Evolutionary conservation across 2,797 vertebrate species (phyloP), one percentile per base, ranked within the genome.

Genomic region (Microchirus variegatus): DNA sequence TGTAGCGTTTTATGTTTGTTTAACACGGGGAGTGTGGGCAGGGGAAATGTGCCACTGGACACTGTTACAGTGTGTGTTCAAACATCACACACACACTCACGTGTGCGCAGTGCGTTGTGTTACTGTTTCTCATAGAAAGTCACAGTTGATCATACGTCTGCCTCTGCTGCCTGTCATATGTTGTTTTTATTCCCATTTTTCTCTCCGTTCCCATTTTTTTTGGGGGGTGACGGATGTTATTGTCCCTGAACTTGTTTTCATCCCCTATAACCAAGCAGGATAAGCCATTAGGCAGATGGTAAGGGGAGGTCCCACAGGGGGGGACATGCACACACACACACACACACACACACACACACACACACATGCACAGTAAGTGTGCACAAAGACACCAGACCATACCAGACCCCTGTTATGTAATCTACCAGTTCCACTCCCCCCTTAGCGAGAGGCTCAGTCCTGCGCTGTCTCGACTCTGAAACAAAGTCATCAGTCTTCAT

Each of bases 201-300:
- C 8, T 18, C 49, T 31, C 11, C 16, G 9, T 66, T 65, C 58
- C 43, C n/a, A 40, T 70, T 59, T 61, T 43, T 59, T n/a, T n/a
- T n/a, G n/a, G n/a, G n/a, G n/a, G n/a, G 63, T 40, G 13, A 1
- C 17, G 37, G 66, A 53, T 55, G 70, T 80, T 89, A 69, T 88
- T 83, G 81, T 88, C 75, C 44, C 5, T 77, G 69, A 81, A 81
- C 78, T 85, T 89, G 85, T 89, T 90, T 88, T 87, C 58, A 67
- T 85, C 75, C 75, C 31, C 77, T 77, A 87, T 90, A 88, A 92
- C 83, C 82, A 90, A 66, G 85, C 72, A 75, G 82, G 88, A 92
- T 91, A 88, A 92, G 87, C 89, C 90, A 87, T 88, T 49, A 77
- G 88, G 86, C 93, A 93, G 93, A 94, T 93, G 92, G 93, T 83